Percentiles rank a stretch among this genome's conserved stretches.
Evolutionary conservation across 2,888 invertebrate genomes (phyloP).

Genomic region (Holacanthella duospinosa): DNA sequence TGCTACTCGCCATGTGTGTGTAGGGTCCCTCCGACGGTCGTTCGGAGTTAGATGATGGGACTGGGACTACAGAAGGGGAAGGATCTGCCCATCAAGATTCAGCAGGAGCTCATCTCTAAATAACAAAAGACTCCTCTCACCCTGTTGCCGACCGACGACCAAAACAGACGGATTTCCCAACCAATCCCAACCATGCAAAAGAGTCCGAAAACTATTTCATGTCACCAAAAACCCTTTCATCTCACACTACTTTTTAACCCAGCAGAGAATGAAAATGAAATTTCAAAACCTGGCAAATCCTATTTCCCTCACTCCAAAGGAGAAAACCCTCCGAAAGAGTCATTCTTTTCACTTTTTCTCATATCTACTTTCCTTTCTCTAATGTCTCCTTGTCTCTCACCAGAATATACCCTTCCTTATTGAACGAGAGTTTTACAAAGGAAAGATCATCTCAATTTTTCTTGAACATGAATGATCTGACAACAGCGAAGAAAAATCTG

Average conservation of each 20-base stretch:
- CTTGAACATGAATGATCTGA: no score
- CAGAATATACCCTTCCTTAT: no score
- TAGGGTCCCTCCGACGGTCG: background rate
- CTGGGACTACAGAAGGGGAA: no score
- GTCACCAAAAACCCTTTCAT: no score
- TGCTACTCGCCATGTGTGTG: background rate
- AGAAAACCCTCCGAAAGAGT: constrained; percentile 7
- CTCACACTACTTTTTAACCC: no score
- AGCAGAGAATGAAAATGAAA: constrained; percentile 28
- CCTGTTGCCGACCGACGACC: constrained; percentile 16
- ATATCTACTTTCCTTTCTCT: background rate
- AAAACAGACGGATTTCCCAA: constrained; percentile 34
- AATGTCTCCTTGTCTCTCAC: background rate
- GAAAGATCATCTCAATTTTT: no score
- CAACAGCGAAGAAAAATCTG: background rate
- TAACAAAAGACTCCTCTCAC: background rate
- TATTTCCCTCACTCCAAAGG: constrained; percentile 9
- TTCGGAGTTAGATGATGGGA: no score
- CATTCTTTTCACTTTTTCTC: background rate
- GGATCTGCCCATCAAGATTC: background rate
- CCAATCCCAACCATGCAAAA: constrained; percentile 36
- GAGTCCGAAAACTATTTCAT: no score
- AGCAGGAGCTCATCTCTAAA: background rate
- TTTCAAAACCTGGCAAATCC: constrained; percentile 16
- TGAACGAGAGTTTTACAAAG: no score